Conservation (phyloP, 2,888 invertebrate genomes). For the Nomada fucata region DNA sequence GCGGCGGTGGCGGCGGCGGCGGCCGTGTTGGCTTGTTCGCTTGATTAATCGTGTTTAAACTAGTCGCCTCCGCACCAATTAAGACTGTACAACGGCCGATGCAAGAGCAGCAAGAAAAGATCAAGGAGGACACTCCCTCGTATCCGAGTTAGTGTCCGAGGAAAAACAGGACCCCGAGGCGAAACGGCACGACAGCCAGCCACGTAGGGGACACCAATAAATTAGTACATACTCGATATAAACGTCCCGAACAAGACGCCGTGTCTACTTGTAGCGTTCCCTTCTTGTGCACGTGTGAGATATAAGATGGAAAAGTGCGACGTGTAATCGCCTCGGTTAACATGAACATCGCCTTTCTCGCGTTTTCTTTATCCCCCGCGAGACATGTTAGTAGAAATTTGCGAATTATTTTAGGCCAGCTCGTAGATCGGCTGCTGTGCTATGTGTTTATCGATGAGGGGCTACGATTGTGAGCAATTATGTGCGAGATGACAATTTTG, state of each 20-base stretch:
- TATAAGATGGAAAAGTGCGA: not conserved
- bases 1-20: no score
- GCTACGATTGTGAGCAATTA: not conserved
- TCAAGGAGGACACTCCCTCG: conserved; percentile 49
- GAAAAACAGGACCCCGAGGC: conserved; percentile 50
- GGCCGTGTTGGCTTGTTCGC: conserved; percentile 70
- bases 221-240: conserved; percentile 69
- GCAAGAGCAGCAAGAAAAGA: conserved; percentile 50
- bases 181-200: conserved; percentile 38
- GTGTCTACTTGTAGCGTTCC: not conserved
- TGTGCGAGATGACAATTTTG: not conserved
- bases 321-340: not conserved
- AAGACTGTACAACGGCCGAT: conserved; percentile 72
- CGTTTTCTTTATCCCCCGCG: not conserved
- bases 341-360: not conserved
- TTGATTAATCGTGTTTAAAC: conserved; percentile 83
- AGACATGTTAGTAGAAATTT: not conserved
- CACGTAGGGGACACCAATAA: conserved; percentile 63
- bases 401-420: not conserved
- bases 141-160: conserved; percentile 26
- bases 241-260: conserved; percentile 55
- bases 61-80: conserved; percentile 82
- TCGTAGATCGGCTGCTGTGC: not conserved
- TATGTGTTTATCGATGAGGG: not conserved
- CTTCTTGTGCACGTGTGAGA: not conserved